Percentiles rank a stretch among this genome's conserved stretches.
These are phyloP conservation scores for Tiphia femorata DNA, from an alignment of 2,888 invertebrate genomes.

Conservation along the genomic window DNA sequence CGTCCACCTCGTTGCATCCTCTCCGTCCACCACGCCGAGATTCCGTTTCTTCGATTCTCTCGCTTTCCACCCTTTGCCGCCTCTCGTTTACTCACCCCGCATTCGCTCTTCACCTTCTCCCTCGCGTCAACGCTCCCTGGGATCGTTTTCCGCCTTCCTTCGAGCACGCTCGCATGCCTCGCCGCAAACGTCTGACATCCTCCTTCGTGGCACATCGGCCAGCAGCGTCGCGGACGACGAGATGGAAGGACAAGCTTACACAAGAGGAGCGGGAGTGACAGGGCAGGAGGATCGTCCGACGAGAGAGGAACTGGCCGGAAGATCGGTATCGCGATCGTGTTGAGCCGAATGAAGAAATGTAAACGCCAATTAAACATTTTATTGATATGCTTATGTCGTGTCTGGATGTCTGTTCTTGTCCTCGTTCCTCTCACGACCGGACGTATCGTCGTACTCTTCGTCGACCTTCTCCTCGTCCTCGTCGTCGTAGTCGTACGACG, in stretches of 20 bases:
- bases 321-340: slow-evolving; percentile 62
- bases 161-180: too few species aligned
- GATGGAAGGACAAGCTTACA: slow-evolving; percentile 41
- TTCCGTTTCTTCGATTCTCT: background rate
- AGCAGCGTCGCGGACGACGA: slow-evolving; percentile 29
- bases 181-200: slow-evolving; percentile 33
- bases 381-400: slow-evolving; percentile 66
- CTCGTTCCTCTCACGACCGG: slow-evolving; percentile 2
- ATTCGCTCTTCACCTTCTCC: slow-evolving; percentile 1
- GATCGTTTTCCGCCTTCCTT: slow-evolving; percentile 7
- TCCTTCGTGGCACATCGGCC: slow-evolving; percentile 20
- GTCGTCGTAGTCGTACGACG: background rate
- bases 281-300: slow-evolving; percentile 20
- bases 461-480: slow-evolving; percentile 7
- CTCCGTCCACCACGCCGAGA: background rate
- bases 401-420: slow-evolving; percentile 47
- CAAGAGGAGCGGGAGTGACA: slow-evolving; percentile 29
- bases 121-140: background rate
- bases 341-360: slow-evolving; percentile 64
- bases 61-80: too few species aligned
- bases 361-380: slow-evolving; percentile 67
- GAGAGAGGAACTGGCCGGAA: slow-evolving; percentile 44
- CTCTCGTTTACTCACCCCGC: background rate
- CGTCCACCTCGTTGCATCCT: background rate
- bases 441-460: slow-evolving; percentile 4